Percentiles rank a stretch among this genome's conserved stretches.
phyloP scores from a whole-genome alignment of 2,113 vertebrate species.

The Calyptommatus sinebrachiatus region DNA sequence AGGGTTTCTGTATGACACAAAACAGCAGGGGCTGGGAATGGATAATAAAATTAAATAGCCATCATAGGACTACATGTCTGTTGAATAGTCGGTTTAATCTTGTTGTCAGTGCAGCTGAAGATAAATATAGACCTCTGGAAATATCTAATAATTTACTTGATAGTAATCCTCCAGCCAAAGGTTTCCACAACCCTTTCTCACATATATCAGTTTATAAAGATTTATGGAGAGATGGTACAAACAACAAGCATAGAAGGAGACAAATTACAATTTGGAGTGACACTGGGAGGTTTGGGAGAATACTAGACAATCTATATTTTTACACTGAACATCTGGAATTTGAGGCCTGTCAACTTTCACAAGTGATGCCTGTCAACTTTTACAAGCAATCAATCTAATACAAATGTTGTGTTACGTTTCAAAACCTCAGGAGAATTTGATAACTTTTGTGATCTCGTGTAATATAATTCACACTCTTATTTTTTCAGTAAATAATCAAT shows the following conservation, averaged over 20 bases:
- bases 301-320: not conserved
- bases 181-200: conserved; percentile 27
- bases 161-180: conserved; percentile 58
- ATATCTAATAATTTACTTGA: conserved; percentile 63
- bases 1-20: conserved; percentile 19
- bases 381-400: not conserved
- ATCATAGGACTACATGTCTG: conserved; percentile 48
- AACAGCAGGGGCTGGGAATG: conserved; percentile 42
- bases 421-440: not conserved
- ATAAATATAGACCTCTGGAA: conserved; percentile 62
- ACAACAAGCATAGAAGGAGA: not conserved
- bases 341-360: not conserved
- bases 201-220: conserved; percentile 62
- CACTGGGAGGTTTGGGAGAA: too few species aligned
- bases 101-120: conserved; percentile 53
- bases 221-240: conserved; percentile 60
- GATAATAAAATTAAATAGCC: conserved; percentile 43
- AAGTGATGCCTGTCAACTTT: not conserved
- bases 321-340: not conserved
- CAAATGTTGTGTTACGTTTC: not conserved
- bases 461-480: too few species aligned
- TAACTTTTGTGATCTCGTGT: too few species aligned
- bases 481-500: too few species aligned
- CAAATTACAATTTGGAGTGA: not conserved
- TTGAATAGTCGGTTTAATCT: conserved; percentile 59